Conservation (phyloP, 2,113 vertebrate species). For the Phrynosoma blainvillii region DNA sequence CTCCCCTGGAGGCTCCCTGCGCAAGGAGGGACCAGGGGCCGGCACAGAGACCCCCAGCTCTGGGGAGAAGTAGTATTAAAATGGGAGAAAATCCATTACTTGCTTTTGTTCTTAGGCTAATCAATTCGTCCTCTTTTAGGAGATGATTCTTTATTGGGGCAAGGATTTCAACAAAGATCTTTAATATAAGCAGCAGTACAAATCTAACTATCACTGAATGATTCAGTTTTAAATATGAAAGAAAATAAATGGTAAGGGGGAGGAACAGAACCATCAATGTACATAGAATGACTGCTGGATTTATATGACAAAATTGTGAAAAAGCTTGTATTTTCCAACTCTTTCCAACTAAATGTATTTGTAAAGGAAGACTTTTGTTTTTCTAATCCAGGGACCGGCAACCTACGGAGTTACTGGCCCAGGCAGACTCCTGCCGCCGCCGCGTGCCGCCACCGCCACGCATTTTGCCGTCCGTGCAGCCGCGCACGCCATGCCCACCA, state of each 20-base stretch:
- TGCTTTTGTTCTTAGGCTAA: no score
- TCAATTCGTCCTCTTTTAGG: conserved; percentile 82
- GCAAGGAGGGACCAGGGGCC: no score
- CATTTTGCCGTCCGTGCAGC: no score
- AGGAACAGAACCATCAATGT: neutral
- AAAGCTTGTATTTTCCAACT: neutral
- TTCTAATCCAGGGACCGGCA: no score
- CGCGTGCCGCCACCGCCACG: no score
- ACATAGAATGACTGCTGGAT: conserved; percentile 41
- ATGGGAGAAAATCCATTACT: no score
- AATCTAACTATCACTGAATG: conserved; percentile 48
- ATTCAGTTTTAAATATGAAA: conserved; percentile 52
- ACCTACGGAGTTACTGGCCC: no score
- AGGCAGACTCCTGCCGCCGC: no score
- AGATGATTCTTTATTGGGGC: conserved; percentile 86
- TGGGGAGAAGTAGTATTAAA: no score
- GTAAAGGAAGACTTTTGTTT: conserved; percentile 34
- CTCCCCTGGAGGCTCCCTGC: no score
- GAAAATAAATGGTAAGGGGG: conserved; percentile 20
- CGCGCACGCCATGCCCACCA: no score
- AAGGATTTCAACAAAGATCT: conserved; percentile 59
- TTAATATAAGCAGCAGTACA: conserved; percentile 45
- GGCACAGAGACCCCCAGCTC: no score
- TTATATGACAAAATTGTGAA: conserved; percentile 20
- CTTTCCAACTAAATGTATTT: conserved; percentile 37